Evolutionary conservation across 1,140 invertebrate species (phyloP), one percentile per base, ranked within the genome.

Genomic region (Sinonovacula constricta): DNA sequence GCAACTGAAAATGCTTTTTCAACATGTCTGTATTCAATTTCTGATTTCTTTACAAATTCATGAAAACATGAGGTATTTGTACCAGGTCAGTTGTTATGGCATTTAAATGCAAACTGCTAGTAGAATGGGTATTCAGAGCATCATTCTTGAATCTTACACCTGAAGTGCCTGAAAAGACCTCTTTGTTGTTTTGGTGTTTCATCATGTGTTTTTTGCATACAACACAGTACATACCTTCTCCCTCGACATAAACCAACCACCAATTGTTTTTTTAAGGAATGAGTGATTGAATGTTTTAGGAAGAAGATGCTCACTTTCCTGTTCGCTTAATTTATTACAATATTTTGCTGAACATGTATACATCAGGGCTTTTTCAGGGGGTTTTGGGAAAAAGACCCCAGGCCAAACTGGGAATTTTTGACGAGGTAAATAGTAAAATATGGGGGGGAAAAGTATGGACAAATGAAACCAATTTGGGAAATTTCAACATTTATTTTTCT

Each of bases 201-300:
- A 57, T 57, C 54, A 14, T 10, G 28, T 57, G 54, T 24, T 57
- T 57, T 24, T 57, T 57, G 28, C 54, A 57, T 10, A 57, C 54
- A 22, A 57, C 10, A 26, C 54, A 57, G 22, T 57, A 57, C 54
- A 57, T 57, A 10, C 54, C 54, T 24, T 57, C 54, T 22, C 10
- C 24, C 22, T 57, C 54, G 10, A 57, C 54, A 57, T 12, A 57
- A 57, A 10, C 10, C 10, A 57, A 24, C 54, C 54, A 57, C 54
- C 54, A 57, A 26, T 57, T 10, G 7, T 57, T 10, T 24, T 57
- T 10, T 57, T 57, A 10, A 57, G 7, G 10, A 10, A 57, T 12
- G 7, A 12, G 28, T 57, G 54, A 10, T 22, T 12, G 28, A 57
- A 57, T 22, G 18, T 57, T 26, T 57, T 57, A 12, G 54, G 10